These are phyloP conservation scores for Rapana venosa DNA, from an alignment of 2,888 invertebrate genomes.

Conservation along the genomic window DNA sequence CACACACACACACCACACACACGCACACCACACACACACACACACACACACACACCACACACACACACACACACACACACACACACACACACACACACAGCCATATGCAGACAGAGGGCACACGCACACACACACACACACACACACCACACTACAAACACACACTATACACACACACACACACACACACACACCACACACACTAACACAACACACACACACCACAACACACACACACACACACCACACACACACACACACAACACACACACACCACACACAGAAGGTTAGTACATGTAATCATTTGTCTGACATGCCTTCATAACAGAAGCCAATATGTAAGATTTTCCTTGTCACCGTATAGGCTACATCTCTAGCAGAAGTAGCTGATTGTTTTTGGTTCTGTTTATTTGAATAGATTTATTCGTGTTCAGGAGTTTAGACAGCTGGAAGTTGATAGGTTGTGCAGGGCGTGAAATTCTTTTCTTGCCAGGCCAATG, in stretches of 20 bases:
- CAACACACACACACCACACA: background rate
- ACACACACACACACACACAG: background rate
- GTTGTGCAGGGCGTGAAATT: constrained; percentile 26
- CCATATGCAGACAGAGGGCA: too few species aligned
- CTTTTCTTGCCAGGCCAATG: constrained; percentile 25
- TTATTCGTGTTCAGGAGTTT: too few species aligned
- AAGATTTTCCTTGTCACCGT: too few species aligned
- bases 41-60: background rate
- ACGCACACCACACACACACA: background rate
- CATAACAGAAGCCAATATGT: too few species aligned
- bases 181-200: background rate
- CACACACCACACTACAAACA: too few species aligned
- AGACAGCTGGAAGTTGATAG: background rate
- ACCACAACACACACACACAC: background rate
- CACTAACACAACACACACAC: background rate
- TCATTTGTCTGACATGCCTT: too few species aligned
- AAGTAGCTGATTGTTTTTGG: too few species aligned
- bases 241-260: background rate
- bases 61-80: background rate
- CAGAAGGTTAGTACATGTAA: too few species aligned
- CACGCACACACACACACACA: background rate
- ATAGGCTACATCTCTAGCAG: too few species aligned
- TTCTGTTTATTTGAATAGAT: too few species aligned
- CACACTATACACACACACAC: background rate
- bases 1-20: background rate